Percentiles rank a stretch among this genome's conserved stretches.
These are phyloP conservation scores for Callipepla californica DNA, from an alignment of 2,113 vertebrate species.

Conservation along the genomic window DNA sequence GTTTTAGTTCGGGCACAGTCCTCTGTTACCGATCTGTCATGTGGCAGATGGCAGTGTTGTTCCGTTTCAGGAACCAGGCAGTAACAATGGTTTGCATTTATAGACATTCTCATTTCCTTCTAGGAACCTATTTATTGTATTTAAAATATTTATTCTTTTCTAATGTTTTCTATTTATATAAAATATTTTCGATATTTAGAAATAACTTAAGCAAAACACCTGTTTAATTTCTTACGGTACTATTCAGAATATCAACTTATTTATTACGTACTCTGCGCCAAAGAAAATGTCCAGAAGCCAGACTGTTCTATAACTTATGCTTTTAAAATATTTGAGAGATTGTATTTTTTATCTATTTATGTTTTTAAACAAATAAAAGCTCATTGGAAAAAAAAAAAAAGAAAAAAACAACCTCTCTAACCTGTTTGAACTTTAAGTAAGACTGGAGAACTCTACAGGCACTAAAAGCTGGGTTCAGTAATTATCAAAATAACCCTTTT, in stretches of 20 bases:
- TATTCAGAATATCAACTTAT: conserved; percentile 23
- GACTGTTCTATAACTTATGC: not conserved
- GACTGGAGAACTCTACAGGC: not conserved
- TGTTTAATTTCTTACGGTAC: conserved; percentile 16
- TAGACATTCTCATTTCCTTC: conserved; percentile 53
- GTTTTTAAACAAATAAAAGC: conserved; percentile 59
- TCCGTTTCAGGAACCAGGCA: conserved; percentile 80
- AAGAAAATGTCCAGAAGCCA: not conserved
- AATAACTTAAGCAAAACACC: conserved; percentile 36
- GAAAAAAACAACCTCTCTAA: not conserved
- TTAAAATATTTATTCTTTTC: conserved; percentile 73
- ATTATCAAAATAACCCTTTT: not conserved
- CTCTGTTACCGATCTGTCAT: conserved; percentile 63
- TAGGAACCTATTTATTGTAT: conserved; percentile 77
- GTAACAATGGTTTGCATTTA: conserved; percentile 56
- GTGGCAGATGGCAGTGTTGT: conserved; percentile 74
- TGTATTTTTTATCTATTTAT: conserved; percentile 57
- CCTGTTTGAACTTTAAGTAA: not conserved
- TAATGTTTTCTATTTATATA: conserved; percentile 62
- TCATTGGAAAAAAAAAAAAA: not conserved
- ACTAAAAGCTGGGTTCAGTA: not conserved
- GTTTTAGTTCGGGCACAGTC: conserved; percentile 66
- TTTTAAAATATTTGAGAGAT: conserved; percentile 37
- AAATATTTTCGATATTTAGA: conserved; percentile 31
- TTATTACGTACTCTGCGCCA: conserved; percentile 13